Conservation (phyloP, 2,888 invertebrate genomes). For the Blastobasis lacticolella region DNA sequence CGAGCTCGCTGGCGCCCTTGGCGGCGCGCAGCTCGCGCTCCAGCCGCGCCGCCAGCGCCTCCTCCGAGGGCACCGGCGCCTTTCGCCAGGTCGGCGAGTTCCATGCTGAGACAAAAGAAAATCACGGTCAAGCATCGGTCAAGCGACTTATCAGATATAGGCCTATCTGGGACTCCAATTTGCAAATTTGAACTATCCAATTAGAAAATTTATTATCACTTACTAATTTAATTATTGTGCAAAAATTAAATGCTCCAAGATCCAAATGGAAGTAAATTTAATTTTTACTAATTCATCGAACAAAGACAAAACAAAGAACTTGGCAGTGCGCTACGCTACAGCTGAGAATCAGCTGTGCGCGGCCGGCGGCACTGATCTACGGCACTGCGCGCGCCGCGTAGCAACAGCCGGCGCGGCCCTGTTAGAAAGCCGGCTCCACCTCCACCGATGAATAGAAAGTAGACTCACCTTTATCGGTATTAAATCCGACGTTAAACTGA, state of each 20-base stretch:
- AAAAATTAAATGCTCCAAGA: too few species aligned
- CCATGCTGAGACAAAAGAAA: slow-evolving; percentile 59
- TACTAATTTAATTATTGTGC: too few species aligned
- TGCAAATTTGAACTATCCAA: too few species aligned
- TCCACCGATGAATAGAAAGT: slow-evolving; percentile 54
- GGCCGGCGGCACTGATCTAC: slow-evolving; percentile 9
- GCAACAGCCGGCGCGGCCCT: slow-evolving; percentile 49
- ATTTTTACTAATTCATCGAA: not conserved
- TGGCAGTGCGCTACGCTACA: not conserved
- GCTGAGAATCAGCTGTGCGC: slow-evolving; percentile 1
- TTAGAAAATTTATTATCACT: too few species aligned
- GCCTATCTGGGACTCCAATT: too few species aligned
- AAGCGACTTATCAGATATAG: not conserved
- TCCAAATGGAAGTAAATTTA: not conserved
- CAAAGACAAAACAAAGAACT: not conserved
- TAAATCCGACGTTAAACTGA: slow-evolving; percentile 84
- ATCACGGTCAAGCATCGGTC: slow-evolving; percentile 19
- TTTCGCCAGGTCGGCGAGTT: slow-evolving; percentile 64
- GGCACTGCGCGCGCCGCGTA: slow-evolving; percentile 58
- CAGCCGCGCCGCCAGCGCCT: slow-evolving; percentile 82
- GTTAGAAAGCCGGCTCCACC: slow-evolving; percentile 64
- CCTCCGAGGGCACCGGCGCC: slow-evolving; percentile 70
- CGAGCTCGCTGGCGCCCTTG: slow-evolving; percentile 83
- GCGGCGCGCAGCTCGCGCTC: slow-evolving; percentile 87
- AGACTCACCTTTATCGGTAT: slow-evolving; percentile 81